Conservation (phyloP, 2,888 invertebrate species). For the Cheilosia soror region DNA sequence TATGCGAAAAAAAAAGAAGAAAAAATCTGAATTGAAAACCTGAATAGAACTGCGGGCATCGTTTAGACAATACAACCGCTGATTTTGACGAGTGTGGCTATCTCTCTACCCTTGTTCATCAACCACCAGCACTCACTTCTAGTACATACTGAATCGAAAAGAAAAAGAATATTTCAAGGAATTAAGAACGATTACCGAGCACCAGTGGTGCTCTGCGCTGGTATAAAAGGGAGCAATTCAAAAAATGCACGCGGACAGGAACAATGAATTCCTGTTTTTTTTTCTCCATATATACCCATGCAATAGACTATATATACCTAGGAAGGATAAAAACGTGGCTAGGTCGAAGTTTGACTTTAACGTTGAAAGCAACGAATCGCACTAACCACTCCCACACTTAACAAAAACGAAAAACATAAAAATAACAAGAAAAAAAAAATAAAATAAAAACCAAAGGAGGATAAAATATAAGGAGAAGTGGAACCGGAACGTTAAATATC, state of each 20-base stretch:
- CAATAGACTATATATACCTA: neutral
- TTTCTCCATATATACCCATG: neutral
- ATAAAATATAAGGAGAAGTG: slow-evolving; percentile 63
- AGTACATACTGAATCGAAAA: slow-evolving; percentile 42
- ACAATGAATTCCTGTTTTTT: slow-evolving; percentile 59
- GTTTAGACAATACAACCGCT: slow-evolving; percentile 67
- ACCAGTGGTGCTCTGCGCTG: slow-evolving; percentile 62
- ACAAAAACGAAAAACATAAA: slow-evolving; percentile 53
- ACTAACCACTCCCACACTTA: slow-evolving; percentile 73
- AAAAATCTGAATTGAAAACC: slow-evolving; percentile 41
- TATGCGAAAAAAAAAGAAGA: slow-evolving; percentile 18
- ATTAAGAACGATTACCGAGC: slow-evolving; percentile 74
- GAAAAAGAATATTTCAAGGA: slow-evolving; percentile 76
- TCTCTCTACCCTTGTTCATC: neutral
- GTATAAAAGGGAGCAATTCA: slow-evolving; percentile 60
- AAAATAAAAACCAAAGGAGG: slow-evolving; percentile 20
- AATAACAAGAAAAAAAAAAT: slow-evolving; percentile 35
- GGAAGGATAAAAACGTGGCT: slow-evolving; percentile 44
- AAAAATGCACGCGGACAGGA: slow-evolving; percentile 70
- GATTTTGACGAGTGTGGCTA: slow-evolving; percentile 58
- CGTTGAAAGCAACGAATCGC: slow-evolving; percentile 70
- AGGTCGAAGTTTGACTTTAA: slow-evolving; percentile 73
- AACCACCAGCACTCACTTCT: slow-evolving; percentile 10
- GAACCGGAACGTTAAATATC: slow-evolving; percentile 74
- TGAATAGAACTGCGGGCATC: slow-evolving; percentile 65